Evolutionary conservation across 2,113 vertebrate species (phyloP), one percentile per base, ranked within the genome.

Genomic region (Phylloscopus trochiloides): DNA sequence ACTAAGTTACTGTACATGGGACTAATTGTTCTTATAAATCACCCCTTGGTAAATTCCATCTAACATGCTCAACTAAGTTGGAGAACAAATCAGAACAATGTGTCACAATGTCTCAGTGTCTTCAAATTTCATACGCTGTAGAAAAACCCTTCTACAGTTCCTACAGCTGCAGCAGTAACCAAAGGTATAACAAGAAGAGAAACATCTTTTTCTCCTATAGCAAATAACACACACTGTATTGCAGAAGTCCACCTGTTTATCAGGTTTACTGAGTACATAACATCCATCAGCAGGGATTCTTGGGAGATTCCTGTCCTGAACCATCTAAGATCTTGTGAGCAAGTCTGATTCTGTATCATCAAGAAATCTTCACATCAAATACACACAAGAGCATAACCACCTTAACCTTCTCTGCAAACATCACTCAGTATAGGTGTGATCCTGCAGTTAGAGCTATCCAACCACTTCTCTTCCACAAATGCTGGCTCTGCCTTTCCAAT

Each of bases 321-420:
- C 12, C 65, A n/a, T 13, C 43, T 36, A 43, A 68, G 26, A 76
- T 40, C 29, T 29, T 42, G 18, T 47, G 16, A 18, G 26, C 6
- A 85, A 57, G 14, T 34, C 19, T 31, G 29, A 34, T 17, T 84
- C 55, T 52, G 25, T 9, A n/a, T 4, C 26, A 73, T 24, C 18
- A 70, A 29, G 45, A 81, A 88, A 68, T 54, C n/a, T 50, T n/a
- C 25, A 5, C 12, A 26, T 10, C 31, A 82, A 72, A 72, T 5
- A 40, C 12, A 36, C 1, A 0, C 2, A 54, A 45, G 13, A 61
- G 26, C 7, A 5, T 12, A 55, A 76, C 5, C 42, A 67, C n/a
- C 12, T 59, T 31, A 67, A 42, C 24, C n/a, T 40, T 57, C 57
- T 40, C 74, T 25, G 17, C 50, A 47, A 42, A 40, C 8, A 2